Base-by-base conservation (phyloP, 2,888 invertebrate species). In the Cerceris rybyensis region DNA sequence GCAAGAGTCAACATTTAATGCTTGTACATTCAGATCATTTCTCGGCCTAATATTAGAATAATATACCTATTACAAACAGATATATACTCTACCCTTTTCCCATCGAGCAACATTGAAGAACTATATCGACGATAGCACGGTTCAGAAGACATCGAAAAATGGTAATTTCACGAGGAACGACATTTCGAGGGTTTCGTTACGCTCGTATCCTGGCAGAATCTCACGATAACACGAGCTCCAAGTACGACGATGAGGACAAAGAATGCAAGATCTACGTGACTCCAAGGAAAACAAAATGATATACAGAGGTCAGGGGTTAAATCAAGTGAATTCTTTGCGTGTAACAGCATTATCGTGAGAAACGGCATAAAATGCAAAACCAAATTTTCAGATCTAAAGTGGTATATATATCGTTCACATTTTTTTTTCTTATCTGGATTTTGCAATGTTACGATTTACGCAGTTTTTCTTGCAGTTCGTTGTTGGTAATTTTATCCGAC, bases 181-280 rank as follows among this genome's bases (percentile, higher is more conserved):
- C 50, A 69, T 69, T 70, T 73, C 39, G 42, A 39, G 49, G 61
- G 70, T 69, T 55, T 73, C 43, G 70, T 73, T 69, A 73, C 43
- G 49, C 69, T 57, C 7, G 17, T 14, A 16, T 57, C 49, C 42
- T 46, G 46, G 39, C 54, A 43, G 54, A 54, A 65, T 41, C 60
- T 39, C 41, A 70, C 58, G 81, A 67, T 50, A 52, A 55, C 65
- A 49, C 54, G 46, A 14, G n/a, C 7, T 16, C 13, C 58, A 59
- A 65, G 42, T 66, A 67, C 50, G 46, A 46, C 64, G 43, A 64
- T 41, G 60, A 41, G 68, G 60, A 54, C 55, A 57, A 64, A 46
- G 63, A 50, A 52, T 39, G 14, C 28, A 58, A 75, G 16, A 46
- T 74, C 9, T 79, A 78, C 74, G 73, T 73, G 73, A 78, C 50